phyloP scores from a whole-genome alignment of 2,113 vertebrate species.

The Rhynchomys soricoides region DNA sequence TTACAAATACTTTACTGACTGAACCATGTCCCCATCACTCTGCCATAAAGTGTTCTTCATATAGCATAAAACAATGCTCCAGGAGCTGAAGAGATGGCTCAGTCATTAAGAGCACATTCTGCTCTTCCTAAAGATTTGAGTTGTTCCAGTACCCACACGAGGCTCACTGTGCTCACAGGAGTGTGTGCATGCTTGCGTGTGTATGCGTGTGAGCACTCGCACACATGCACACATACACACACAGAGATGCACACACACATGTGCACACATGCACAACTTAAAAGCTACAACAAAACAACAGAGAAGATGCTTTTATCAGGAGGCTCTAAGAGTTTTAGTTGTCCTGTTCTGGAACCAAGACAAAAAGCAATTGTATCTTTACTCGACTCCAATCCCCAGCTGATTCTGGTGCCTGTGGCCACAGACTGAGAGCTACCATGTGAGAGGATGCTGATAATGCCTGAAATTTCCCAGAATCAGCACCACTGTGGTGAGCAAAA shows the following conservation, averaged over 20 bases:
- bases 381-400: neutral
- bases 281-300: neutral
- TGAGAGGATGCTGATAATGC: neutral
- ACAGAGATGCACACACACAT: accelerated
- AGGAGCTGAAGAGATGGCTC: neutral
- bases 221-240: neutral
- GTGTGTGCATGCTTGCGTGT: no score
- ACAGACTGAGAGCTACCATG: neutral
- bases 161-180: no score
- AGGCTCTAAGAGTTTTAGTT: neutral
- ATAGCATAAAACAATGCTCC: neutral
- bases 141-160: neutral
- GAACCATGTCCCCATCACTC: neutral
- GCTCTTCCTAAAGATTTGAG: neutral
- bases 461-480: neutral
- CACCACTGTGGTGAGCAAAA: neutral
- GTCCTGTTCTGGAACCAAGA: neutral
- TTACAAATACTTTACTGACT: neutral
- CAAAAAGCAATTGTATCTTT: conserved; percentile 25
- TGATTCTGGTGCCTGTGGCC: neutral
- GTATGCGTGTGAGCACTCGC: no score
- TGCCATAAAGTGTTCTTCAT: no score
- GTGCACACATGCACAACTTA: neutral
- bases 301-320: neutral
- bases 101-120: neutral